Evolutionary conservation across 2,888 invertebrate species (phyloP).

Genomic region (Sphinx pinastri): DNA sequence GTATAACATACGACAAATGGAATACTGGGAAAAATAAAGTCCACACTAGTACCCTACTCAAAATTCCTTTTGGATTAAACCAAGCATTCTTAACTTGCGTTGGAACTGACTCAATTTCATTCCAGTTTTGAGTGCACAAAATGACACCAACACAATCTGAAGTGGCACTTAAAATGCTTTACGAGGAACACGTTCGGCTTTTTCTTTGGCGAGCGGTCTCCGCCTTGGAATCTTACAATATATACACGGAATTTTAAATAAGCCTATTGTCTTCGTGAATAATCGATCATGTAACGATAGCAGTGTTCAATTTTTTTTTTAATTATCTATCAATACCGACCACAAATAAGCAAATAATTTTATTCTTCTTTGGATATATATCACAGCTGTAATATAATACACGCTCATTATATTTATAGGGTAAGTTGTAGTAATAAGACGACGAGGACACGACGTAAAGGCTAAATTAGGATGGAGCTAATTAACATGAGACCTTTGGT

Average conservation of each 20-base stretch:
- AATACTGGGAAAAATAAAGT: constrained; percentile 5
- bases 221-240: background rate
- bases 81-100: constrained; percentile 35
- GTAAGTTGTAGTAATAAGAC: background rate
- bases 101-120: constrained; percentile 36
- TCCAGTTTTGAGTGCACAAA: constrained; percentile 37
- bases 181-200: constrained; percentile 28
- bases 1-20: background rate
- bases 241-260: background rate
- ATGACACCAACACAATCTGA: constrained; percentile 35
- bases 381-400: background rate
- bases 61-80: constrained; percentile 36
- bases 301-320: too few species aligned
- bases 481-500: constrained; percentile 40
- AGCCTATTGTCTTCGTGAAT: background rate
- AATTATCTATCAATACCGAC: too few species aligned
- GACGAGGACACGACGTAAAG: constrained; percentile 30
- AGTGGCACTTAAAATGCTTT: constrained; percentile 32
- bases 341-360: too few species aligned
- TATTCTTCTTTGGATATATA: background rate
- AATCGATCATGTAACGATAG: background rate
- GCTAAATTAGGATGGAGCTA: constrained; percentile 40
- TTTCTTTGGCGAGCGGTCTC: constrained; percentile 6
- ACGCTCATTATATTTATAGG: background rate
- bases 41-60: constrained; percentile 32